phyloP scores from a whole-genome alignment of 2,113 vertebrate genomes.

The Uria aalge region DNA sequence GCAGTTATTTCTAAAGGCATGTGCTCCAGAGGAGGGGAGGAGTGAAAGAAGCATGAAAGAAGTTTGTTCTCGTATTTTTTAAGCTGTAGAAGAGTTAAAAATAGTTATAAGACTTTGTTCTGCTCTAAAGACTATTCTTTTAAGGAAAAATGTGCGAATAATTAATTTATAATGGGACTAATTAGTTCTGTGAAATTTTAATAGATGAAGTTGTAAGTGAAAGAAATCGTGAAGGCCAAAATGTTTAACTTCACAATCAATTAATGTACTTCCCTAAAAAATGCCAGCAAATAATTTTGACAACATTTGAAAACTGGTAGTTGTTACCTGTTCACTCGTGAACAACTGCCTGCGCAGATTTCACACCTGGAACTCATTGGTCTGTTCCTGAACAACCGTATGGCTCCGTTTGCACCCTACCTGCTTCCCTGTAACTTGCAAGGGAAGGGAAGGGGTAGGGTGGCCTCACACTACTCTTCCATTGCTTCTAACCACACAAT shows the following conservation, averaged over 20 bases:
- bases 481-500: not conserved
- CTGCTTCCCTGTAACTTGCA: not conserved
- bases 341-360: not conserved
- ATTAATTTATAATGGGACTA: conserved; percentile 1
- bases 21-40: not conserved
- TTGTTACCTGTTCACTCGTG: conserved; percentile 40
- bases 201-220: not conserved
- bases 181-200: conserved; percentile 15
- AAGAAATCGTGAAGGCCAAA: conserved; percentile 22
- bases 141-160: not conserved
- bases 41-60: not conserved
- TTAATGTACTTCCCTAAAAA: conserved; percentile 42
- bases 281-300: conserved; percentile 49
- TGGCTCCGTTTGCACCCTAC: not conserved
- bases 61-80: not conserved
- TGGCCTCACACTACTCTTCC: not conserved
- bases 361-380: not conserved
- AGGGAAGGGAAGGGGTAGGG: not conserved
- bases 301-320: conserved; percentile 54
- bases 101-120: not conserved
- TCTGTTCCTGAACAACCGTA: not conserved
- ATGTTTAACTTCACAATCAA: conserved; percentile 19
- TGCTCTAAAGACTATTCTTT: not conserved
- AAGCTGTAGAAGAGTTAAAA: conserved; percentile 3
- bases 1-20: conserved; percentile 15